Base-by-base conservation (phyloP, 2,113 vertebrate genomes). In the Syngnathoides biaculeatus region DNA sequence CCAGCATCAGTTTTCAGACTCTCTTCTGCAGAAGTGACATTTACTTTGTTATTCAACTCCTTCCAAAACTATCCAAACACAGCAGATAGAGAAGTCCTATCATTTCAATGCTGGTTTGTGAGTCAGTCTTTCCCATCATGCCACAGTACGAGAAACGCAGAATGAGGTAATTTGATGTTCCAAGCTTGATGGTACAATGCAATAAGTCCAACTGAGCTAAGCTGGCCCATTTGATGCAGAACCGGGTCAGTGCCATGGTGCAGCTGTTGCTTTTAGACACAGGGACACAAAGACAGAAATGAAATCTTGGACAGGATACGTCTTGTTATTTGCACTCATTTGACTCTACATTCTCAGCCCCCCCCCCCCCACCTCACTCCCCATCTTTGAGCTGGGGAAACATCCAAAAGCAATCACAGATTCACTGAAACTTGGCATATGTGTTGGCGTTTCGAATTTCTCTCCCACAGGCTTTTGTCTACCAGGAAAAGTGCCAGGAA, bases 121-220 rank as follows among this genome's bases (percentile, higher is more conserved):
- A 80, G 59, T 83, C 76, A 71, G 67, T 77, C 47, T 35, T 73
- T 47, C 77, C 75, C 64, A 77, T 89, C 86, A 89, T 80, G 75
- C 69, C 79, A 66, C 52, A 71, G 71, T 75, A 86, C 86, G 89
- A 88, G 72, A 79, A 89, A 89, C 86, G 86, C 74, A 76, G 40
- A 52, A 65, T 59, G 56, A 59, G 74, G 65, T 69, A 43, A 60
- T 66, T 84, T 79, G 76, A 84, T 83, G 72, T 69, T 66, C 66
- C 43, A 67, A 57, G 11, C 47, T 58, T 86, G 65, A 67, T 76
- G 71, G 64, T 58, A 57, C 61, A 60, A 26, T 59, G 5, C 67
- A 59, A 69, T 55, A 45, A 43, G 48, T 57, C 10, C 11, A 52
- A 55, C 53, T 0, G 56, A 50, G 35, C 15, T 13, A 47, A 15